Conservation (phyloP, 2,888 invertebrate genomes). For the Drosophila limbata region DNA sequence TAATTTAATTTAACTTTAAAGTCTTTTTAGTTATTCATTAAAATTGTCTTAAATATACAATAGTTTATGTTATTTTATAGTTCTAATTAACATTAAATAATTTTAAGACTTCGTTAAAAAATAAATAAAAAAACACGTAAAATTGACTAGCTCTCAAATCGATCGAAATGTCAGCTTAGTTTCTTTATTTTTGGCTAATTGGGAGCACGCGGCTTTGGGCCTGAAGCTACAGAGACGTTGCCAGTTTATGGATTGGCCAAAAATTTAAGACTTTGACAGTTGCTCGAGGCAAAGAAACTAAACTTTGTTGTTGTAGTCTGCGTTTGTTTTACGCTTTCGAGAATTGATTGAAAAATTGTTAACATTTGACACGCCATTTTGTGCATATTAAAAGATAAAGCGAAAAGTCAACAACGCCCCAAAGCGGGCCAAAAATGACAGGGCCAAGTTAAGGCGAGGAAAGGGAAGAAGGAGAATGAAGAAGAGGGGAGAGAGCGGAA, state of each 20-base stretch:
- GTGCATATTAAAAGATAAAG: constrained; percentile 77
- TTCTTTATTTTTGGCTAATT: constrained; percentile 12
- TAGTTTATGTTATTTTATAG: too few relatives aligned
- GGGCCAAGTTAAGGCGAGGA: neutral
- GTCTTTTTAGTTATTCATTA: too few relatives aligned
- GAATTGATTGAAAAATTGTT: constrained; percentile 76
- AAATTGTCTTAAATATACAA: too few relatives aligned
- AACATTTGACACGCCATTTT: constrained; percentile 77
- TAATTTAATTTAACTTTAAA: too few relatives aligned
- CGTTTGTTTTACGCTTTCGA: constrained; percentile 38
- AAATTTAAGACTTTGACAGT: constrained; percentile 36
- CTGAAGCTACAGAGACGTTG: constrained; percentile 1
- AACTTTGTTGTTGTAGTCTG: constrained; percentile 11
- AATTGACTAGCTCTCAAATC: neutral
- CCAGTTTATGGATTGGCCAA: constrained; percentile 11
- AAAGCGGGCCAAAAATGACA: constrained; percentile 18
- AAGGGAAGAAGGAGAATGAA: constrained; percentile 21
- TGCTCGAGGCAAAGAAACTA: constrained; percentile 31
- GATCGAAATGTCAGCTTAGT: constrained; percentile 4
- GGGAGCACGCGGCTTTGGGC: neutral
- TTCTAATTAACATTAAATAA: too few relatives aligned
- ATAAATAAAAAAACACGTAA: neutral
- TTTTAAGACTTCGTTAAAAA: too few relatives aligned
- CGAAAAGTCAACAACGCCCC: constrained; percentile 71
- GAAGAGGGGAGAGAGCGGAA: constrained; percentile 19